Evolutionary conservation across 2,113 vertebrate genomes (phyloP).

Genomic region (pig (Sus scrofa)): DNA sequence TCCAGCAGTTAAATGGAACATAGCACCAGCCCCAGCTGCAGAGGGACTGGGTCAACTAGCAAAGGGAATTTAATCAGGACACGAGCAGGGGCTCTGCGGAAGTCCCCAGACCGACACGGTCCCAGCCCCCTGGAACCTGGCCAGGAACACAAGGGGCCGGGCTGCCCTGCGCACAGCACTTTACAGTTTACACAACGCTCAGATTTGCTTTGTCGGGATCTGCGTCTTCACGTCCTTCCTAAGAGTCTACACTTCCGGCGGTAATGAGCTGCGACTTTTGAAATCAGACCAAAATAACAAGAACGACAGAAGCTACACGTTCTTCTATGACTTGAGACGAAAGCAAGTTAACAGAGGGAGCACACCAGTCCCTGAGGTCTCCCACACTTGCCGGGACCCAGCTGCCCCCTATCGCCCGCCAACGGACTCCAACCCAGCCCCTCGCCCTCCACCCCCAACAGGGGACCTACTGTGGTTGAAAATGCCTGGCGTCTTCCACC

Average conservation of each 20-base stretch:
- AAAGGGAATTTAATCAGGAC: background rate
- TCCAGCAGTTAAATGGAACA: rapidly evolving
- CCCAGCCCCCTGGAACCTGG: background rate
- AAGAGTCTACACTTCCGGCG: rapidly evolving
- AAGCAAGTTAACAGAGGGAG: background rate
- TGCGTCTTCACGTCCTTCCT: background rate
- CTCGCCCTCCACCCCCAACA: background rate
- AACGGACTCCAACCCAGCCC: background rate
- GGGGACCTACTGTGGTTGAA: conserved; percentile 8
- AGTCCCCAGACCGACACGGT: rapidly evolving
- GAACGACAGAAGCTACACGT: background rate
- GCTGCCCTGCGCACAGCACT: rapidly evolving
- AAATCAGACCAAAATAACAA: background rate
- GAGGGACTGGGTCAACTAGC: rapidly evolving
- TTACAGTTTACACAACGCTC: background rate
- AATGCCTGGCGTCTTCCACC: background rate
- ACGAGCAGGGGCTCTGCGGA: background rate
- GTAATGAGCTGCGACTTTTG: background rate
- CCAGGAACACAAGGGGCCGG: background rate
- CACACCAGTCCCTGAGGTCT: rapidly evolving
- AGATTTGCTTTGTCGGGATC: rapidly evolving
- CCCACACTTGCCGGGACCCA: background rate
- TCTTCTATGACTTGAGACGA: background rate
- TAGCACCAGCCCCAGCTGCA: background rate
- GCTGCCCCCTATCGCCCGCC: rapidly evolving